These are phyloP conservation scores for Shinisaurus crocodilurus DNA, from an alignment of 2,113 vertebrate species.

Conservation along the genomic window DNA sequence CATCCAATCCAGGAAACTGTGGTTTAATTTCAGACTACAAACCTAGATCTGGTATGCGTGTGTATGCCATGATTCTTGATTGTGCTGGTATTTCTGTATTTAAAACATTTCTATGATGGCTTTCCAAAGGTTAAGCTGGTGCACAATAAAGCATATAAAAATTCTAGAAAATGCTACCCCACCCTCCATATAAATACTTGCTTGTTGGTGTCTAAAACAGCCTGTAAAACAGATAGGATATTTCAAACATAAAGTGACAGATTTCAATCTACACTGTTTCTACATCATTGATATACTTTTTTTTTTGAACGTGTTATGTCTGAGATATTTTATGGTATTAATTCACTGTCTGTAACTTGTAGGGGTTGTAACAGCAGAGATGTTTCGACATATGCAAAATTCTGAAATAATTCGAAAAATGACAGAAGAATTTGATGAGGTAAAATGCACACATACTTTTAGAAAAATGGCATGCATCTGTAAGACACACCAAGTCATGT, in stretches of 20 bases:
- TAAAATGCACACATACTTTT: slow-evolving; percentile 70
- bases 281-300: background rate
- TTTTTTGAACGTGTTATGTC: background rate
- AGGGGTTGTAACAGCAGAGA: slow-evolving; percentile 98
- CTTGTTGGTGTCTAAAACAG: background rate
- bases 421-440: slow-evolving; percentile 99
- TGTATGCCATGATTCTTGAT: background rate
- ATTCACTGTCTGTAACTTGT: slow-evolving; percentile 61
- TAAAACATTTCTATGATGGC: background rate
- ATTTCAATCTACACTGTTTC: background rate
- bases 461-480: slow-evolving; percentile 31
- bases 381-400: slow-evolving; percentile 99
- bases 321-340: slow-evolving; percentile 32
- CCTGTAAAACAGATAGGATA: background rate
- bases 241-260: background rate
- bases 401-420: slow-evolving; percentile 99
- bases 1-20: background rate
- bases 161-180: background rate
- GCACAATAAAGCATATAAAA: background rate
- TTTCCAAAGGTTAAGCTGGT: background rate
- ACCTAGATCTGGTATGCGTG: background rate
- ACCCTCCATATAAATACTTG: background rate
- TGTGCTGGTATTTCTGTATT: background rate
- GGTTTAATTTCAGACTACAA: background rate
- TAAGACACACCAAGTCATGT: background rate